Percentiles rank a stretch among this genome's conserved stretches.
Evolutionary conservation across 2,888 invertebrate species (phyloP).

Genomic region (Norana najaformis): DNA sequence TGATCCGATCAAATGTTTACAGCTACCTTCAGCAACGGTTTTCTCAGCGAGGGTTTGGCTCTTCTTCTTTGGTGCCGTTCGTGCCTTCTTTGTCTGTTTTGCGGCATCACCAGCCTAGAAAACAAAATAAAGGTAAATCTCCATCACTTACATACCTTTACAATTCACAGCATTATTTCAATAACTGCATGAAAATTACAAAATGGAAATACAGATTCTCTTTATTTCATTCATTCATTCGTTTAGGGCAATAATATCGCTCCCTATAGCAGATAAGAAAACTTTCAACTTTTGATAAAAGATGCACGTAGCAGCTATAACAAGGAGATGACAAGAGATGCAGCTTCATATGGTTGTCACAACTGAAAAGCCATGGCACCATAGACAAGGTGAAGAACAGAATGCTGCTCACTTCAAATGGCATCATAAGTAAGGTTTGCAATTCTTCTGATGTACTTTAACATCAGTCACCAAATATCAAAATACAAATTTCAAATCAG

Average conservation of each 20-base stretch:
- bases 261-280: neutral
- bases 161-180: neutral
- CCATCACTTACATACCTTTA: neutral
- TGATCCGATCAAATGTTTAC: neutral
- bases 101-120: conserved; percentile 16
- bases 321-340: neutral
- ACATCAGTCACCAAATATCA: neutral
- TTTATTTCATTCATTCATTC: neutral
- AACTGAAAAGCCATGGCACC: neutral
- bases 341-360: neutral
- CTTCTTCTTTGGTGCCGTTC: conserved; percentile 2
- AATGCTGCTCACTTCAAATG: neutral
- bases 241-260: neutral
- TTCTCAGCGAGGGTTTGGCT: conserved; percentile 21
- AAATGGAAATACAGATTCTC: neutral
- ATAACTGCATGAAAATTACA: neutral
- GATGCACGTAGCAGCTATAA: neutral
- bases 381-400: neutral
- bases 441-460: neutral
- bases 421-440: neutral
- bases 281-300: neutral
- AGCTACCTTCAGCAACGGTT: conserved; percentile 19
- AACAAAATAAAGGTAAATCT: neutral
- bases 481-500: neutral
- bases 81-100: conserved; percentile 16